These are phyloP conservation scores for Gadopsis marmoratus DNA, from an alignment of 2,797 vertebrate species.

Conservation along the genomic window DNA sequence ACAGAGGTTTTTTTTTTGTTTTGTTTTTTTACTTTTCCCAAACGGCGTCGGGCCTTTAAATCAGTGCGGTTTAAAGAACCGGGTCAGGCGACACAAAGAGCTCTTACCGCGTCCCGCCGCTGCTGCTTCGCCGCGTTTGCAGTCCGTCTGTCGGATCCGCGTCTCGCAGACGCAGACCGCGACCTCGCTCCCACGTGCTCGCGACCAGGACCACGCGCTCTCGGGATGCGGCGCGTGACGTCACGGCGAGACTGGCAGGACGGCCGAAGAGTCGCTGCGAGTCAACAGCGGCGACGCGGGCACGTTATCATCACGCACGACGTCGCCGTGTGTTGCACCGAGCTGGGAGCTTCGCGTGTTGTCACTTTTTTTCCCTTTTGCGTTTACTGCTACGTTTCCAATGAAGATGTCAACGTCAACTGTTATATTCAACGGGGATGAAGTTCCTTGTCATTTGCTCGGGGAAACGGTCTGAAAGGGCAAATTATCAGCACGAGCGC, in stretches of 20 bases:
- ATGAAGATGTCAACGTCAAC: not conserved
- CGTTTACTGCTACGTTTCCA: not conserved
- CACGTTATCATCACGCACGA: not conserved
- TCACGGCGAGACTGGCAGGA: conserved; percentile 71
- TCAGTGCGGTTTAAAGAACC: conserved; percentile 8
- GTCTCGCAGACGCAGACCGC: conserved; percentile 75
- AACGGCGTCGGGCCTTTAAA: conserved; percentile 1
- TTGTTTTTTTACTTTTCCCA: no score
- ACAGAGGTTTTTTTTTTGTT: conserved; percentile 25
- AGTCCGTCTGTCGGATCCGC: conserved; percentile 71
- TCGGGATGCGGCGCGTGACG: conserved; percentile 81
- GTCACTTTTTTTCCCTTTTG: not conserved
- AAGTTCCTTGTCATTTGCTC: not conserved
- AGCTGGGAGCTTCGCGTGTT: not conserved
- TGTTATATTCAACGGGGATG: rapidly evolving
- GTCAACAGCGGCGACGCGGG: not conserved
- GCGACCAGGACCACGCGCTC: conserved; percentile 82
- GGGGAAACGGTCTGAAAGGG: not conserved
- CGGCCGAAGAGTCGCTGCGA: conserved; percentile 6
- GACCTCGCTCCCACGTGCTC: conserved; percentile 86
- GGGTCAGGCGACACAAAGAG: not conserved
- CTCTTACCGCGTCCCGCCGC: conserved; percentile 57
- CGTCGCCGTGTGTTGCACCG: rapidly evolving
- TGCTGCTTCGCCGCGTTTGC: conserved; percentile 34
- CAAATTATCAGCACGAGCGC: rapidly evolving